A percentile compares a stretch with the other conserved stretches of the same genome.
Evolutionary conservation across 2,113 vertebrate genomes (phyloP).

Genomic region (Micronycteris hirsuta): DNA sequence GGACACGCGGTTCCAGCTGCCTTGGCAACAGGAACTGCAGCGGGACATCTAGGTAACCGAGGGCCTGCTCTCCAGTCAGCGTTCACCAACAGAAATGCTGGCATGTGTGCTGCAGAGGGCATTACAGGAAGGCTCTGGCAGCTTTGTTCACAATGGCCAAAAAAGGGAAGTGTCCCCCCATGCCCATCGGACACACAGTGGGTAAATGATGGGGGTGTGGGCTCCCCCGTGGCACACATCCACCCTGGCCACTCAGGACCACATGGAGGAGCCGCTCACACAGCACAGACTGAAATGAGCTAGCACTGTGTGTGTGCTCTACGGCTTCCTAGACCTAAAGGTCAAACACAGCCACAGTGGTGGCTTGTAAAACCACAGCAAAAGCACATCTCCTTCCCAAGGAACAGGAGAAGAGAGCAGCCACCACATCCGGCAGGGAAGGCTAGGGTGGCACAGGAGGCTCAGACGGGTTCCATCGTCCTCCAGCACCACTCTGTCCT

Average conservation of each 20-base stretch:
- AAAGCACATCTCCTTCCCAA: neutral
- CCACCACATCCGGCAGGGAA: neutral
- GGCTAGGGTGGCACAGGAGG: neutral
- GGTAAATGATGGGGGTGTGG: fast-evolving
- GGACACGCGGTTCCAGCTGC: neutral
- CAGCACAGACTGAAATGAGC: neutral
- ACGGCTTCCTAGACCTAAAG: neutral
- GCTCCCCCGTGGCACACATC: neutral
- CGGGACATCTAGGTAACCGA: neutral
- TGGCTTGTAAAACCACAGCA: neutral
- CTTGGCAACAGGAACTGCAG: no score
- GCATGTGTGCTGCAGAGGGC: neutral
- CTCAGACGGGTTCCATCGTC: neutral
- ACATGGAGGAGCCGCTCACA: neutral
- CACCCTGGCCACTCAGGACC: no score
- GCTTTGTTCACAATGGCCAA: neutral
- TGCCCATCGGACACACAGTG: fast-evolving
- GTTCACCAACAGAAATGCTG: neutral
- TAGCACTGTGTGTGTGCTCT: neutral
- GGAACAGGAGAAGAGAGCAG: neutral
- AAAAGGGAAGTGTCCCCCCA: neutral
- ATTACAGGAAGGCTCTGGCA: neutral
- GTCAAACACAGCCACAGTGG: neutral
- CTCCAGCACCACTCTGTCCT: neutral
- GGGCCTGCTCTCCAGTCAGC: neutral